Conservation (phyloP, 2,113 vertebrate species). For the Neodon shergylaensis region DNA sequence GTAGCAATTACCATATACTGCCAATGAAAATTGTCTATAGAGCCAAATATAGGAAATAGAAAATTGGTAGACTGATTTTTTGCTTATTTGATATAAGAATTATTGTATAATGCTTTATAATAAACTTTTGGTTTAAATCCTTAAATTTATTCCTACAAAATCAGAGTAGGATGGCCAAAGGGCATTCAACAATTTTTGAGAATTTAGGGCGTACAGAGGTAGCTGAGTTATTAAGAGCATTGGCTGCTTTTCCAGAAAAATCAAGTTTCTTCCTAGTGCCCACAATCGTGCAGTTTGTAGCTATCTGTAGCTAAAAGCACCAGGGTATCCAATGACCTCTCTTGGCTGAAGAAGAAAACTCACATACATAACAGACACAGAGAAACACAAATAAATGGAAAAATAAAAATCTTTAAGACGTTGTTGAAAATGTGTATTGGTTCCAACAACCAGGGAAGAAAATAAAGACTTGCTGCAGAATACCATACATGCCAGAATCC, state of each 20-base stretch:
- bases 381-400: neutral
- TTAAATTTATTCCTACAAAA: conserved; percentile 7
- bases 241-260: neutral
- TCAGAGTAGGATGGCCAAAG: neutral
- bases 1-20: neutral
- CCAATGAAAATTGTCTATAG: neutral
- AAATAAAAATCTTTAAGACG: neutral
- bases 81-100: neutral
- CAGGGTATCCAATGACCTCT: neutral
- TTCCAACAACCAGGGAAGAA: conserved; percentile 9
- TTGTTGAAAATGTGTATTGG: neutral
- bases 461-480: neutral
- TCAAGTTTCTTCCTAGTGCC: neutral
- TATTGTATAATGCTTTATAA: neutral
- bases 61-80: neutral
- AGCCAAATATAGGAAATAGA: neutral
- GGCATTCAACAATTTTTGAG: neutral
- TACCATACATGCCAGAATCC: neutral
- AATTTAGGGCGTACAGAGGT: neutral
- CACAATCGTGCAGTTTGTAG: neutral
- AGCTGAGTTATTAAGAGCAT: neutral
- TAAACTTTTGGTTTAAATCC: neutral
- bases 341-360: neutral
- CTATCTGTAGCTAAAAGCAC: neutral
- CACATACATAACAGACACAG: no score